These are phyloP conservation scores for Sussaba pulchella DNA, from an alignment of 2,888 invertebrate species.

Conservation along the genomic window DNA sequence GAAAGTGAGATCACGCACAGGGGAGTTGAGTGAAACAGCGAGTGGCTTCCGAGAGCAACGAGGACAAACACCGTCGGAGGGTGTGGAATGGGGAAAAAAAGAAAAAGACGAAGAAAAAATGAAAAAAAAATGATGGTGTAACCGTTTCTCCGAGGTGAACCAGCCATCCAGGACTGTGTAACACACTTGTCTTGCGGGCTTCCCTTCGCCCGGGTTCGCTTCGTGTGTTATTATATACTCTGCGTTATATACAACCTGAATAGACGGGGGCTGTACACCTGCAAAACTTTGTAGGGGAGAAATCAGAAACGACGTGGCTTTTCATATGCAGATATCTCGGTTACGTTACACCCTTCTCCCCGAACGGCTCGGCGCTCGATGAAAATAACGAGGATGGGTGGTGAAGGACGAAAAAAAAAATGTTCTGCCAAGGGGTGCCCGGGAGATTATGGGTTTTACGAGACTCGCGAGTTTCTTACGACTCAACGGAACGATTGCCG, in stretches of 20 bases:
- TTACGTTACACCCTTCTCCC: conserved; percentile 80
- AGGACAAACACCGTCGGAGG: conserved; percentile 25
- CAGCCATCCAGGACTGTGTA: conserved; percentile 68
- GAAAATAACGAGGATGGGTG: conserved; percentile 72
- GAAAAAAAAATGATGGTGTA: conserved; percentile 80
- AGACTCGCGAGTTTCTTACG: conserved; percentile 21
- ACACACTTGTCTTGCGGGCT: conserved; percentile 81
- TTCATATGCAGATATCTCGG: conserved; percentile 81
- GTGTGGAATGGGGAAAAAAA: conserved; percentile 61
- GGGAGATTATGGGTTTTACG: conserved; percentile 39
- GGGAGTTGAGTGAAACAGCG: conserved; percentile 53
- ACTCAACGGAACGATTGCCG: not conserved
- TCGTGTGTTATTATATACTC: conserved; percentile 26
- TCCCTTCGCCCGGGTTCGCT: conserved; percentile 46
- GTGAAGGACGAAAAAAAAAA: conserved; percentile 13
- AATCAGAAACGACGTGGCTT: conserved; percentile 70
- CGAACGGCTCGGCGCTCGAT: conserved; percentile 64
- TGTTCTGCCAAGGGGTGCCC: conserved; percentile 32
- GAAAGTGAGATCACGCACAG: conserved; percentile 51
- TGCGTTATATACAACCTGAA: conserved; percentile 58
- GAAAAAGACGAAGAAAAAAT: conserved; percentile 75
- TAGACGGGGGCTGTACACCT: conserved; percentile 82
- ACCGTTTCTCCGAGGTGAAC: conserved; percentile 79
- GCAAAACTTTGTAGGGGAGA: conserved; percentile 78
- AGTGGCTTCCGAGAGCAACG: conserved; percentile 5